Base-by-base conservation (phyloP, 2,113 vertebrate species). In the Chauna torquata region DNA sequence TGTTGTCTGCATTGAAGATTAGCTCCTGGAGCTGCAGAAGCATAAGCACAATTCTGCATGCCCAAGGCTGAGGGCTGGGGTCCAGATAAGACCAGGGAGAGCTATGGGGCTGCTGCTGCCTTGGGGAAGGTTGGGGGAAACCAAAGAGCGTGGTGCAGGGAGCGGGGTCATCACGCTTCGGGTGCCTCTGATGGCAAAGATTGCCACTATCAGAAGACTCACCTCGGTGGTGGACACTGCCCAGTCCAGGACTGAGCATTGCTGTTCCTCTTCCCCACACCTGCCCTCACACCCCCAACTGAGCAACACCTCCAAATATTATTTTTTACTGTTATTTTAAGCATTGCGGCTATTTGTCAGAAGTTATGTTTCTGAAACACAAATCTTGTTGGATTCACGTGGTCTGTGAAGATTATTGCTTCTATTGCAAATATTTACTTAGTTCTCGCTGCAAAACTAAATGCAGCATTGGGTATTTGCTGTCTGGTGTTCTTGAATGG, bases 61-160 rank as follows among this genome's bases (percentile, higher is more conserved):
- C 28, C 20, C 30, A 30, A n/a, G 16, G 47, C 47, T 85, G 70
- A 88, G 38, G 28, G 44, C 59, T 61, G 59, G n/a, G 59, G n/a
- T 36, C n/a, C 22, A 24, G 30, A 32, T 32, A 25, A 75, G 52
- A 55, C 54, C 32, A 11, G 40, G 40, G 65, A 52, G 42, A 40
- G 17, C 57, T 92, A n/a, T n/a, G 65, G 16, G 77, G 50, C 50
- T 70, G 34, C 69, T 78, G 36, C 80, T 66, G 19, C 38, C 23
- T 52, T 0, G 0, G 22, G 38, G 78, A 44, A 58, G 11, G 9
- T 7, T 2, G 1, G 28, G n/a, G 28, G 10, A 82, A 71, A n/a
- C 9, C 72, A 64, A 47, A 82, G 42, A 50, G 42, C 45, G n/a
- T 28, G 57, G 19, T 9, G 22, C 15, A 45, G 20, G 47, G 57